Percentiles rank a stretch among this genome's conserved stretches.
phyloP scores from a whole-genome alignment of 2,888 invertebrate genomes.

The Odontomyia ornata region DNA sequence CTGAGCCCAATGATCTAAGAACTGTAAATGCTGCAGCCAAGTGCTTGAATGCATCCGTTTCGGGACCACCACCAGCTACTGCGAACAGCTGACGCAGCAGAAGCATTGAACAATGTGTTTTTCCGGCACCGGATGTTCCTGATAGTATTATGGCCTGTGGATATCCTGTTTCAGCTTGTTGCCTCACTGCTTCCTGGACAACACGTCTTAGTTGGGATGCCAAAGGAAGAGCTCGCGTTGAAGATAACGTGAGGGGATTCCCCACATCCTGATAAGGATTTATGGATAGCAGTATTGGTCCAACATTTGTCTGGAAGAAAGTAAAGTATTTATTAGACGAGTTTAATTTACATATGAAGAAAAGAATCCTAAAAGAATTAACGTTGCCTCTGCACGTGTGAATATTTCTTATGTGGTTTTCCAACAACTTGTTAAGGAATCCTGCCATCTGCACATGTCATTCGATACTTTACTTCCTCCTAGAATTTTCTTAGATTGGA shows the following conservation, averaged over 20 bases:
- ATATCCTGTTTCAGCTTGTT: slow-evolving; percentile 94
- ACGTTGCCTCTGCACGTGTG: too few species aligned
- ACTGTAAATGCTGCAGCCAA: slow-evolving; percentile 95
- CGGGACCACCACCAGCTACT: slow-evolving; percentile 92
- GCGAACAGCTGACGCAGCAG: slow-evolving; percentile 90
- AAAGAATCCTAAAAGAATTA: too few species aligned
- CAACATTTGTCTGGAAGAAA: slow-evolving; percentile 84
- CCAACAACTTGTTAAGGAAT: too few species aligned
- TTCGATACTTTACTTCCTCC: too few species aligned
- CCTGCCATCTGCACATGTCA: too few species aligned
- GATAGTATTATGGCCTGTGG: slow-evolving; percentile 94
- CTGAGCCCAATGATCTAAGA: slow-evolving; percentile 87
- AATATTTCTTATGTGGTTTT: too few species aligned
- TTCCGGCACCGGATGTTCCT: slow-evolving; percentile 91
- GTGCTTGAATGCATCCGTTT: slow-evolving; percentile 96
- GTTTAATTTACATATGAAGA: neutral
- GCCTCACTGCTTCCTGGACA: slow-evolving; percentile 90
- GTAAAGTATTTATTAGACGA: slow-evolving; percentile 8
- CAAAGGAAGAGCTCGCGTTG: slow-evolving; percentile 76
- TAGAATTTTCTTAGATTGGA: neutral
- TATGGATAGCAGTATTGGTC: slow-evolving; percentile 88
- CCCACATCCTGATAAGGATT: slow-evolving; percentile 89
- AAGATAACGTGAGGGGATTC: slow-evolving; percentile 86
- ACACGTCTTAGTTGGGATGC: slow-evolving; percentile 87
- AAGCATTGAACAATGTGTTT: slow-evolving; percentile 92